Evolutionary conservation across 2,797 vertebrate genomes (phyloP).

Genomic region (Poeciliopsis infans): DNA sequence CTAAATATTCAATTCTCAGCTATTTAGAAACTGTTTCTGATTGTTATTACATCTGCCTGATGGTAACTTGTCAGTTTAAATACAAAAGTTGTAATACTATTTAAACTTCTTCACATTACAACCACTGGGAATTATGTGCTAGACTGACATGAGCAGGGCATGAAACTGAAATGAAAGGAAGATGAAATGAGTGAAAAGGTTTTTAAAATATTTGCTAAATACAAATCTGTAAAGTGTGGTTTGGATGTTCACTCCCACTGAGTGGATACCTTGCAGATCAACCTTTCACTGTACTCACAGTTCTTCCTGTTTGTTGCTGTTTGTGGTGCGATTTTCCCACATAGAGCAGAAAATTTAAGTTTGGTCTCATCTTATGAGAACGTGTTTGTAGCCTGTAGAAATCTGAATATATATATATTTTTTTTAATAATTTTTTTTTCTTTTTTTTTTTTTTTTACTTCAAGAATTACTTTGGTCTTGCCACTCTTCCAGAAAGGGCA

Average conservation of each 20-base stretch:
- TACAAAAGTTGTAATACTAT: neutral
- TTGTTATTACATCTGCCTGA: neutral
- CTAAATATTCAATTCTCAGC: constrained; percentile 27
- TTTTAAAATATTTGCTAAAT: neutral
- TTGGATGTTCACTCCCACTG: neutral
- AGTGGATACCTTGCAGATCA: neutral
- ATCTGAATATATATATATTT: neutral
- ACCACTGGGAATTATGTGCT: neutral
- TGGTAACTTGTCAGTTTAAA: neutral
- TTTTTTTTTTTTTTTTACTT: neutral
- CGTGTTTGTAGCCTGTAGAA: neutral
- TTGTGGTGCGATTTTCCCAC: neutral
- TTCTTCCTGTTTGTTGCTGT: neutral
- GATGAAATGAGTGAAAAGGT: neutral
- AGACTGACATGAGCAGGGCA: neutral
- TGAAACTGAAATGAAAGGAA: neutral
- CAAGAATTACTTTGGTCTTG: neutral
- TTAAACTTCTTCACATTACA: neutral
- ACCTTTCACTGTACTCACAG: neutral
- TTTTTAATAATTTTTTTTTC: too few relatives aligned
- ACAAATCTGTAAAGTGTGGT: neutral
- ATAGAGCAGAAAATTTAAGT: neutral
- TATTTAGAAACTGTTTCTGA: constrained; percentile 9
- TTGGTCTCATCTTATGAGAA: neutral
- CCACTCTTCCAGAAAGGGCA: neutral